Percentiles rank a stretch among this genome's conserved stretches.
phyloP scores from a whole-genome alignment of 2,888 invertebrate species.

The Eupithecia inturbata region DNA sequence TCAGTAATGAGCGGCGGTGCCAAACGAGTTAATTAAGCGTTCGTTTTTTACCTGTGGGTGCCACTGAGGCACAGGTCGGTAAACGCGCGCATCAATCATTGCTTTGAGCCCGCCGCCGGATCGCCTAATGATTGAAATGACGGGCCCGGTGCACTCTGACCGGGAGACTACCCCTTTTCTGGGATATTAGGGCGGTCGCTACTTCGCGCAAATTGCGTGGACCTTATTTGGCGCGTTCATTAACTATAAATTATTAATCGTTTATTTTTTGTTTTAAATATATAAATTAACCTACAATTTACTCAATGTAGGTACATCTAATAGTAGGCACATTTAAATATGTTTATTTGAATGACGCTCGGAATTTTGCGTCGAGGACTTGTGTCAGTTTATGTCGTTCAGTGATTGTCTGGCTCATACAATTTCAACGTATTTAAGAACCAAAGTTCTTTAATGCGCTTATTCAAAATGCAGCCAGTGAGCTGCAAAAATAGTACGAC shows the following conservation, averaged over 20 bases:
- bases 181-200: conserved; percentile 32
- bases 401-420: not conserved
- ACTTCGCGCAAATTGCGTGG: conserved; percentile 20
- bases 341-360: not conserved
- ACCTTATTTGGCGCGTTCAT: conserved; percentile 10
- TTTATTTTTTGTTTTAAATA: not conserved
- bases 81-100: conserved; percentile 83
- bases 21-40: conserved; percentile 84
- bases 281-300: not conserved
- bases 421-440: not conserved
- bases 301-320: not conserved
- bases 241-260: conserved; percentile 10
- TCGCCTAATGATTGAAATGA: conserved; percentile 81
- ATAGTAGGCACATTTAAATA: too few relatives aligned
- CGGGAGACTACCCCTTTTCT: conserved; percentile 44
- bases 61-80: conserved; percentile 70
- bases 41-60: conserved; percentile 76
- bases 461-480: not conserved
- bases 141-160: conserved; percentile 60
- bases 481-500: too few relatives aligned
- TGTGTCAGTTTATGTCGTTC: not conserved
- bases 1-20: conserved; percentile 83
- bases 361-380: not conserved
- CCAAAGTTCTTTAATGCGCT: not conserved
- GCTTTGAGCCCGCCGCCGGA: conserved; percentile 79